Evolutionary conservation across 2,888 invertebrate species (phyloP), one percentile per base, ranked within the genome.

Genomic region (Mechanitis messenoides): DNA sequence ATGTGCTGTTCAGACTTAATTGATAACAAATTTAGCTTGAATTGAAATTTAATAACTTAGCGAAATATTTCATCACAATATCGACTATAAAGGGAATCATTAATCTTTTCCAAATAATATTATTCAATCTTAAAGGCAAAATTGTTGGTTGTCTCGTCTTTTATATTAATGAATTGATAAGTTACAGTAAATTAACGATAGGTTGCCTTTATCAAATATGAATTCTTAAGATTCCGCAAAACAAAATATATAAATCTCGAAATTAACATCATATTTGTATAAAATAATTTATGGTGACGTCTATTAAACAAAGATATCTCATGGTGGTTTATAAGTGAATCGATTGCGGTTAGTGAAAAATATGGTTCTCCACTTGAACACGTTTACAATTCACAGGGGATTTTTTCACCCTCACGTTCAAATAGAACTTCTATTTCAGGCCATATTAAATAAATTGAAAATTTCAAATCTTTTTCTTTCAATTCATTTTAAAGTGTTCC

Each of bases 381-480:
- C 79, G 76, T 81, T 84, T 83, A 85, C 80, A 78, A 77, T 79
- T 76, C 81, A 74, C 76, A 74, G 68, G 84, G 83, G 83, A 82
- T 74, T 77, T 73, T 76, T 79, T 75, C 75, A 74, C 75, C 73
- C 77, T 76, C 65, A 61, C 62, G 66, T 70, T 66, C 71, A 71
- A 65, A 69, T 71, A 68, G 60, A 66, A 68, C 63, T 66, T 61
- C 60, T 66, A 71, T 72, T 62, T 66, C 62, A 68, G 65, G 66
- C 59, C 64, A 62, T 61, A 66, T 69, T 66, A 69, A 66, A 66
- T 65, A 68, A 67, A 68, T 68, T 68, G 68, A 68, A 67, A 67
- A 60, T 64, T 63, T 58, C 55, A 61, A 60, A 61, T 57, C 68
- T 56, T 20, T 20, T 20, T 20, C 20, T 20, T 20, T 20, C 20